Percentiles rank a stretch among this genome's conserved stretches.
Conservation (phyloP, 2,888 invertebrate genomes). For the Ptychoptera albimana region DNA sequence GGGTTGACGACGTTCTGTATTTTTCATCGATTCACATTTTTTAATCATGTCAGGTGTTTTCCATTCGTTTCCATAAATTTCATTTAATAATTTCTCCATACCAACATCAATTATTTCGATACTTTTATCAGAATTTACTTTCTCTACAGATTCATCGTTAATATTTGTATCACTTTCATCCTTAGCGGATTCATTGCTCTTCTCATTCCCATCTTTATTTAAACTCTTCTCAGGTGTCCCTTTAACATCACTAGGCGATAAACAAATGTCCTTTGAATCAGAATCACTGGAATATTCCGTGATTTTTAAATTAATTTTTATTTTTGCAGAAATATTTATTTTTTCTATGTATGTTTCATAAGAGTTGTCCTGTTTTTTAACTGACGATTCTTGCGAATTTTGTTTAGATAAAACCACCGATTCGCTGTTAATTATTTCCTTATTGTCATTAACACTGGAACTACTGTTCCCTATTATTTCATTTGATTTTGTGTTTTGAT, state of each 20-base stretch:
- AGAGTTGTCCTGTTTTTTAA: conserved; percentile 2
- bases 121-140: conserved; percentile 5
- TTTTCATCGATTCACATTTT: conserved; percentile 9
- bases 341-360: conserved; percentile 12
- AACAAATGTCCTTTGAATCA: background rate
- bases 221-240: too few relatives aligned
- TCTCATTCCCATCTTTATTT: background rate
- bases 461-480: background rate
- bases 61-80: conserved; percentile 27
- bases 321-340: conserved; percentile 27
- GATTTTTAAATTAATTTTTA: conserved; percentile 27
- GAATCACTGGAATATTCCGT: conserved; percentile 11
- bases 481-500: background rate
- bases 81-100: conserved; percentile 20
- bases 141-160: background rate
- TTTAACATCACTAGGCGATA: background rate
- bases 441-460: background rate
- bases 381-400: background rate
- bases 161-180: background rate
- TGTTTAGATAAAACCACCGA: background rate
- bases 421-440: background rate
- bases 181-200: background rate
- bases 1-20: background rate
- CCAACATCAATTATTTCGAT: conserved; percentile 14
- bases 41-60: conserved; percentile 26